Evolutionary conservation across 2,888 invertebrate species (phyloP).

Genomic region (Spodoptera littoralis): DNA sequence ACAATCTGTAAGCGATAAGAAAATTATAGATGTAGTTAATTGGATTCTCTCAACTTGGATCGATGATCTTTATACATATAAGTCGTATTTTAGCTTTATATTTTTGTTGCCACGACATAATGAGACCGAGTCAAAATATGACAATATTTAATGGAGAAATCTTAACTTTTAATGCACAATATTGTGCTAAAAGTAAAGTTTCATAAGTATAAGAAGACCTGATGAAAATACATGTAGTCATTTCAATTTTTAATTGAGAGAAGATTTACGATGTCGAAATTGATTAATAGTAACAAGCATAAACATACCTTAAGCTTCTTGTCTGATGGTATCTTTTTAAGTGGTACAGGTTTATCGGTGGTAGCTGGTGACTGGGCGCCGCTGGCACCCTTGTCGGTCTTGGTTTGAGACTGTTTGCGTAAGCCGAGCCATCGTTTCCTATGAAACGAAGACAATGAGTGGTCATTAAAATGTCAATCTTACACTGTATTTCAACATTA

Average conservation of each 20-base stretch:
- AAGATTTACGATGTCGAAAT: no score
- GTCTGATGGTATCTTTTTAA: slow-evolving; percentile 94
- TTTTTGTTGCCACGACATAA: not conserved
- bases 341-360: slow-evolving; percentile 87
- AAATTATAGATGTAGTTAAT: slow-evolving; percentile 13
- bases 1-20: slow-evolving; percentile 5
- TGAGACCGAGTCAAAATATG: not conserved
- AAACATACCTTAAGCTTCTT: slow-evolving; percentile 93
- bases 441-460: slow-evolving; percentile 60
- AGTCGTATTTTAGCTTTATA: slow-evolving; percentile 1
- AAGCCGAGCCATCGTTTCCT: slow-evolving; percentile 97
- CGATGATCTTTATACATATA: no score
- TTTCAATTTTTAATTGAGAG: no score
- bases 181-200: not conserved
- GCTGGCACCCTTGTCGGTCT: slow-evolving; percentile 91
- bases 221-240: no score
- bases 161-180: not conserved
- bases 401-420: slow-evolving; percentile 95
- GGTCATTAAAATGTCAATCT: not conserved
- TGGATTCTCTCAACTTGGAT: no score
- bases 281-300: not conserved
- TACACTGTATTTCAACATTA: no score
- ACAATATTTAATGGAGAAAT: not conserved
- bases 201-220: no score
- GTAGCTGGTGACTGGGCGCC: slow-evolving; percentile 83